Evolutionary conservation across 2,113 vertebrate genomes (phyloP), one percentile per base, ranked within the genome.

Genomic region (Eubucco bourcierii): DNA sequence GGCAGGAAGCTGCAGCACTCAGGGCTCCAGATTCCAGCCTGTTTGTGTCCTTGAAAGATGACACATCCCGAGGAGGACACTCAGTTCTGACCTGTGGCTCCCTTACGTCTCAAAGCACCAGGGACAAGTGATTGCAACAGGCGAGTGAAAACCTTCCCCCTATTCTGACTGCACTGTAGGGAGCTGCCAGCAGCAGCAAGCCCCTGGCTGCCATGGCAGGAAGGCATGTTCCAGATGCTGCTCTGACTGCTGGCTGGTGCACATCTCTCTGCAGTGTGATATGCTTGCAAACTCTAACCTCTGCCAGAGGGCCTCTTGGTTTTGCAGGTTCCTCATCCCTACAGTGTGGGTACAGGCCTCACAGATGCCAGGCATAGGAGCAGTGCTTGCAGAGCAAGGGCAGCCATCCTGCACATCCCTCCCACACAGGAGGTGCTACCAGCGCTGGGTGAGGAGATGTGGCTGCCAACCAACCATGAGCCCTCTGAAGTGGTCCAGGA

Each of bases 151-250:
- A 41, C 39, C 72, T 83, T 39, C 7, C 17, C 29, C n/a, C 29
- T 4, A 0, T 33, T 47, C 41, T 60, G 60, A 65, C 2, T 44
- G 74, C 74, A 37, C 59, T 29, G 34, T 25, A 63, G 78, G 70
- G 72, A 80, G n/a, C 70, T 94, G 80, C n/a, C 44, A 75, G 65
- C 47, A 81, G 34, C 66, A 90, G 27, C 46, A 80, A 84, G 59
- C 29, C 59, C 61, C 75, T 34, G 72, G 70, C 63, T 81, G 70
- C n/a, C 67, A 44, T 4, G 33, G 64, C 59, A 90, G 46, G 81
- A 90, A 68, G 0, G 0, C 0, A 0, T 21, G 14, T 66, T 90
- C 92, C 44, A 63, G 39, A 46, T 33, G 18, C 63, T 75, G 55
- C 20, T 55, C 66, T 72, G 61, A 37, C 56, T 39, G 46, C 7